These are phyloP conservation scores for Chaetodon trifasciatus DNA, from an alignment of 2,797 vertebrate genomes.

Conservation along the genomic window DNA sequence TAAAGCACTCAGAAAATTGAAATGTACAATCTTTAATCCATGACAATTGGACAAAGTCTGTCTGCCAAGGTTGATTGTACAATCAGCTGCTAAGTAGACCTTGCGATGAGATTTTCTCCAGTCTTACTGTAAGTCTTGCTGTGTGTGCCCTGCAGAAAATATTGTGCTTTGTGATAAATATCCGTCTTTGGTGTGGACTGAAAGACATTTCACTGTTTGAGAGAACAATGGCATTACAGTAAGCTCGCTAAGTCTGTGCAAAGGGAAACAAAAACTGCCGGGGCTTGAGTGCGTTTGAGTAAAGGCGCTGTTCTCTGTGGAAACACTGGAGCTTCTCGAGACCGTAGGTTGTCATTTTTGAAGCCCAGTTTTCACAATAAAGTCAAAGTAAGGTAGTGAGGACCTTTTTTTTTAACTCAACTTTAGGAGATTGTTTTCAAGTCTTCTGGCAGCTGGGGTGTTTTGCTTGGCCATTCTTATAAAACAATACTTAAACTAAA, in stretches of 20 bases:
- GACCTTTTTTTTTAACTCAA: slow-evolving; percentile 12
- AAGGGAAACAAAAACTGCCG: slow-evolving; percentile 9
- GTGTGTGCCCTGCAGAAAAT: neutral
- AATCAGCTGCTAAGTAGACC: neutral
- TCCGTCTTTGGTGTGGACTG: neutral
- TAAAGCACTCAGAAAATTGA: slow-evolving; percentile 2
- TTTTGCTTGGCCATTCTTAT: slow-evolving; percentile 22
- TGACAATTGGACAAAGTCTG: neutral
- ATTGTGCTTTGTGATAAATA: neutral
- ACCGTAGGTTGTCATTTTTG: slow-evolving; percentile 6
- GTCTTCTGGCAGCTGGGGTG: slow-evolving; percentile 19
- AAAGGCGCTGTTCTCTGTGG: neutral
- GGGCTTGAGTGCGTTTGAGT: neutral
- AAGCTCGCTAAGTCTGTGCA: slow-evolving; percentile 1
- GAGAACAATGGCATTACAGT: slow-evolving; percentile 24
- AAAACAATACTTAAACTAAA: slow-evolving; percentile 10
- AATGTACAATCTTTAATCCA: slow-evolving; percentile 1
- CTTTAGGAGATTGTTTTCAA: slow-evolving; percentile 23
- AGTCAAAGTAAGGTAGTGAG: slow-evolving; percentile 1
- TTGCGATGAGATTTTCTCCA: slow-evolving; percentile 23
- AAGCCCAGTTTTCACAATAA: slow-evolving; percentile 9
- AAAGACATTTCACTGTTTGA: slow-evolving; percentile 2
- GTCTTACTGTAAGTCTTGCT: neutral
- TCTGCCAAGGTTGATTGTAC: slow-evolving; percentile 3
- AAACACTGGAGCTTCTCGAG: slow-evolving; percentile 8